Base-by-base conservation (phyloP, 2,113 vertebrate genomes). In the Pygathrix nemaeus region DNA sequence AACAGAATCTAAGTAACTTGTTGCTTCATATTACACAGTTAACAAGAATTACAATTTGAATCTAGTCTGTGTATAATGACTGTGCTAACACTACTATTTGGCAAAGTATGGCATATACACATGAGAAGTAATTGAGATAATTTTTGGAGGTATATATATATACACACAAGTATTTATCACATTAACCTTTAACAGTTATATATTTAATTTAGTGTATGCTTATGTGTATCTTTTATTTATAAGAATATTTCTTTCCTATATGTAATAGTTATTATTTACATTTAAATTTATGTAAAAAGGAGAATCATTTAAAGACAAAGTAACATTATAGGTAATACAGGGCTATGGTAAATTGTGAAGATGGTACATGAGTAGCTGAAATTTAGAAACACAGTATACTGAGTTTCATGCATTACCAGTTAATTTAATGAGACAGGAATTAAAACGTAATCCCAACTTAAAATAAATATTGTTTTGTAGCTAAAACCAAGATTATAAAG, bases 401-500 rank as follows among this genome's bases (percentile, higher is more conserved):
- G 30, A 21, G 43, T 95, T 92, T 59, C 32, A 96, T 4, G 45
- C 1, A 11, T 12, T 88, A 66, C 35, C 59, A 90, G 12, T 61
- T 90, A 91, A 86, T 64, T 86, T 82, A 95, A 76, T 90, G 52
- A 88, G 50, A 79, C 1, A 87, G 3, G 4, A 48, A 91, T 52
- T 88, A 85, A 85, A 94, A 48, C 61, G 14, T 40, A 85, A 87
- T 38, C 16, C 35, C 30, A 96, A 82, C 8, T 93, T 96, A 80
- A 70, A 93, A 61, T 6, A 92, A 21, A 76, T 61, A 88, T 0
- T 79, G 25, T 30, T 81, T 73, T 81, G 79, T 12, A 90, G 17
- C 12, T 66, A 93, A 92, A 88, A 90, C 18, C 32, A 96, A 87
- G 21, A 76, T 80, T 20, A 86, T 66, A 93, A 87, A 94, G 75